These are phyloP conservation scores for Macropis europaea DNA, from an alignment of 2,888 invertebrate species.

Conservation along the genomic window DNA sequence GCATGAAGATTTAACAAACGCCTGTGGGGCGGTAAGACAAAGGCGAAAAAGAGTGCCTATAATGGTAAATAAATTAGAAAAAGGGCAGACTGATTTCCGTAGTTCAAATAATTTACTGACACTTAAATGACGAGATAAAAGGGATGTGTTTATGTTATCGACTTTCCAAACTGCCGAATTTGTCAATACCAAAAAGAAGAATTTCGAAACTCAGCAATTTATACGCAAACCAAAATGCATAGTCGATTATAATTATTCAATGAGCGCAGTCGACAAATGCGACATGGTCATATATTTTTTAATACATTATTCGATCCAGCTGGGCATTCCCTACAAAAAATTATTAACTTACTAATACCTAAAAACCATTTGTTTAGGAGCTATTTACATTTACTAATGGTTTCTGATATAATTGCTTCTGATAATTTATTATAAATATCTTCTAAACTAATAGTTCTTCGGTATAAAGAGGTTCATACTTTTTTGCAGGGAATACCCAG, in stretches of 20 bases:
- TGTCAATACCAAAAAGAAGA: conserved; percentile 11
- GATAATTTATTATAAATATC: too few relatives aligned
- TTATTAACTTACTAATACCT: too few relatives aligned
- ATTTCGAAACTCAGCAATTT: not conserved
- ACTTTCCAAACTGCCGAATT: conserved; percentile 30
- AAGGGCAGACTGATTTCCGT: conserved; percentile 22
- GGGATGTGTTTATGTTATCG: conserved; percentile 27
- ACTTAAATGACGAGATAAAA: conserved; percentile 31
- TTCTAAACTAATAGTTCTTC: too few relatives aligned
- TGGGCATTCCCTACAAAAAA: too few relatives aligned
- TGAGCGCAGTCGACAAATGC: not conserved
- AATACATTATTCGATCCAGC: too few relatives aligned
- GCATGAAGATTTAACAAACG: conserved; percentile 22
- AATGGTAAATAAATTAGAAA: conserved; percentile 27
- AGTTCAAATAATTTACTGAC: conserved; percentile 24
- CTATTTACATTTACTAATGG: too few relatives aligned
- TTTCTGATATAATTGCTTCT: too few relatives aligned
- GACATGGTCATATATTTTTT: conserved; percentile 14
- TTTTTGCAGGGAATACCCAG: too few relatives aligned
- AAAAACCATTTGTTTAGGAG: too few relatives aligned
- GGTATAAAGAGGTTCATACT: too few relatives aligned
- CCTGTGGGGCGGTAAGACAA: conserved; percentile 14
- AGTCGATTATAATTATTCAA: conserved; percentile 5
- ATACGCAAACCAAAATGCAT: conserved; percentile 4
- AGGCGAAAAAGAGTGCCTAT: conserved; percentile 27